Conservation (phyloP, 2,113 vertebrate genomes). For the Macaca nemestrina region DNA sequence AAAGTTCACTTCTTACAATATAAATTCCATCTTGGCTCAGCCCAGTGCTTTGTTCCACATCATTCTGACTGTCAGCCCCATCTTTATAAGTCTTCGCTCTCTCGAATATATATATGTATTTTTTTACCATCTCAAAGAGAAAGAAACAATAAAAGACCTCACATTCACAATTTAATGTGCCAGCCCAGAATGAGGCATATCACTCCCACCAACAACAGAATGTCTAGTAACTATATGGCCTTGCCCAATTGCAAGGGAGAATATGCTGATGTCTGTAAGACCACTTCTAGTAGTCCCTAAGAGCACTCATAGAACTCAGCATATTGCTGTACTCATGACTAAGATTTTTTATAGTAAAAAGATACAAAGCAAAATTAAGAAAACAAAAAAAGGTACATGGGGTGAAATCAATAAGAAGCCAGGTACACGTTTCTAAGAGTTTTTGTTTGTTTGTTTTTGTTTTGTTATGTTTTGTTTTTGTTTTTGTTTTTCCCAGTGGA, state of each 20-base stretch:
- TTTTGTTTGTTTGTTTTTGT: neutral
- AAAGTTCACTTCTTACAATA: neutral
- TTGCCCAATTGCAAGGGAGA: neutral
- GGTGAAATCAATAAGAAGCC: neutral
- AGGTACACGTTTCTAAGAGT: neutral
- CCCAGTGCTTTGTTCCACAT: rapidly evolving
- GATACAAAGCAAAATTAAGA: neutral
- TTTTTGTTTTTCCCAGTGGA: neutral
- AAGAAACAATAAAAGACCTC: neutral
- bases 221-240: neutral
- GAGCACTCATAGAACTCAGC: neutral
- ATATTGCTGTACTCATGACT: neutral
- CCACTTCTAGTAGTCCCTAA: neutral
- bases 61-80: neutral
- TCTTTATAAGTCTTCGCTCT: neutral
- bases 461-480: too few species aligned
- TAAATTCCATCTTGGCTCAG: neutral
- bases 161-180: neutral
- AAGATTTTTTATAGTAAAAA: neutral
- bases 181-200: neutral
- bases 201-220: neutral
- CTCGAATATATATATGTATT: neutral
- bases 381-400: neutral
- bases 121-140: neutral
- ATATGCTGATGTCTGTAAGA: neutral